Evolutionary conservation across 2,888 invertebrate species (phyloP), one percentile per base, ranked within the genome.

Genomic region (Conops quadrifasciatus): DNA sequence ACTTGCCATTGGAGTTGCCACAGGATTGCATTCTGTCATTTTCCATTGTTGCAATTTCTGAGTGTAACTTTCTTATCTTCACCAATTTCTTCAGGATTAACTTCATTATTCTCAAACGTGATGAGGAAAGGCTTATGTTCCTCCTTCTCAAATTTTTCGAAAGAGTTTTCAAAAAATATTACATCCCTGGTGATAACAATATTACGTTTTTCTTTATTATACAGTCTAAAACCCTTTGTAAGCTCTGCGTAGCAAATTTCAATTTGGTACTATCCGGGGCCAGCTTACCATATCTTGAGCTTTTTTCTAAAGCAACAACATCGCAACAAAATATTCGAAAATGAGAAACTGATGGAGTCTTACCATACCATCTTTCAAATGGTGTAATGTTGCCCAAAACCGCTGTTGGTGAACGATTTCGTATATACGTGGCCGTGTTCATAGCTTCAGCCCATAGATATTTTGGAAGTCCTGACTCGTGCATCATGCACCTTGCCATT

Each of bases 1-100:
- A 62, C 64, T 73, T 1, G 67, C 60, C 72, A 53, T 73, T 4
- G 72, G 73, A 16, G 73, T 74, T 3, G 64, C 19, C 9, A 72
- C 71, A 15, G 67, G 59, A 43, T 74, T 72, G 16, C 69, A 71
- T 7, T 71, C 24, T 0, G 43, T n/a, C 71, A 73, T 75, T 36
- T 64, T 59, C 73, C 69, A 74, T 45, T 53, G n/a, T 2, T 73
- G 19, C 2, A 72, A 28, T 65, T 73, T 59, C 4, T 65, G 4
- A 5, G 70, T 64, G 53, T 73, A 73, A 13, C 51, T 21, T 11
- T 63, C 30, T 49, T 74, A 5, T 1, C n/a, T 5, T 2, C 49
- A n/a, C 16, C 49, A 16, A n/a, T 16, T 16, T 49, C 49, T 49
- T 16, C n/a, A n/a, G 13, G 16, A 49, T n/a, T 2, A 16, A n/a